Percentiles rank a stretch among this genome's conserved stretches.
Conservation (phyloP, 2,888 invertebrate species). For the Xanthia togata region DNA sequence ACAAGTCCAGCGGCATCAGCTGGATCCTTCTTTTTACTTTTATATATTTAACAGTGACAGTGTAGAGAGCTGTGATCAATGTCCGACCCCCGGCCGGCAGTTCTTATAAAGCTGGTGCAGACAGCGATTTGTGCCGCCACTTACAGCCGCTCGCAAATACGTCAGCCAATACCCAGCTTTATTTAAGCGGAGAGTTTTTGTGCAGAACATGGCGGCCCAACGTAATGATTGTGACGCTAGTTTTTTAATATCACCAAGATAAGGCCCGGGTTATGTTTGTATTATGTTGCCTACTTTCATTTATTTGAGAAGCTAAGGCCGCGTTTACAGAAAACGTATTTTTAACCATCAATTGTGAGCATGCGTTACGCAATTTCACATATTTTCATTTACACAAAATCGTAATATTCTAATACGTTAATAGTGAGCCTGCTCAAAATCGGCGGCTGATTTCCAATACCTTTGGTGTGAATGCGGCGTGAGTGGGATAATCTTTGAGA, state of each 20-base stretch:
- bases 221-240: conserved; percentile 20
- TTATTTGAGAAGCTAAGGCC: background rate
- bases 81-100: conserved; percentile 4
- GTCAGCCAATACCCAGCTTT: conserved; percentile 42
- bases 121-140: conserved; percentile 42
- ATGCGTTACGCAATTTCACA: background rate
- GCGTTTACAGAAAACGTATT: background rate
- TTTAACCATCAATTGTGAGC: background rate
- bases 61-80: conserved; percentile 23
- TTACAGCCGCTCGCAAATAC: conserved; percentile 46
- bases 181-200: conserved; percentile 29
- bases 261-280: background rate
- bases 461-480: background rate
- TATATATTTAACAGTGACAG: background rate
- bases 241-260: conserved; percentile 28
- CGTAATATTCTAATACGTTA: background rate
- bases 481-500: background rate
- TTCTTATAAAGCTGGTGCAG: conserved; percentile 40
- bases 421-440: background rate
- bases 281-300: background rate
- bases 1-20: background rate
- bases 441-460: background rate
- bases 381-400: no score
- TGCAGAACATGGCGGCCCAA: conserved; percentile 13
- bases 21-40: background rate